Evolutionary conservation across 2,888 invertebrate genomes (phyloP).

Genomic region (Penaeus monodon): DNA sequence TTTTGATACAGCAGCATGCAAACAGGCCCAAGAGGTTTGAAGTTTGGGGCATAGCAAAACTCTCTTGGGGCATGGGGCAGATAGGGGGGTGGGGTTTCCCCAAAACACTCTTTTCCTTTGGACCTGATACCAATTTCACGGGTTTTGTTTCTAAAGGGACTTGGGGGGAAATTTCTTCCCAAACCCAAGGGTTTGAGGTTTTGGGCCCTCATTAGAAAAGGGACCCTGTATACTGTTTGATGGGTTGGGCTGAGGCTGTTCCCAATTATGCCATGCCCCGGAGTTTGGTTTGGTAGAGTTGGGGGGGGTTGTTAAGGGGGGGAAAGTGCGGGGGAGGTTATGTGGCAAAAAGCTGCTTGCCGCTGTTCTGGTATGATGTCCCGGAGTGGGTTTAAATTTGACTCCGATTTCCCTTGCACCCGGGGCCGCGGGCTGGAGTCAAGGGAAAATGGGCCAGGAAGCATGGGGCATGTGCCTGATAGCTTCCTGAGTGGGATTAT

Average conservation of each 20-base stretch:
- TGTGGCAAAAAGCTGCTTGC: too few species aligned
- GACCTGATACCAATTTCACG: neutral
- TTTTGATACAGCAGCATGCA: neutral
- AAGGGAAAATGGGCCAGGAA: slow-evolving; percentile 1
- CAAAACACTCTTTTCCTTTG: neutral
- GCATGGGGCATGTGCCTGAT: neutral
- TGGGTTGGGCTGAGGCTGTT: neutral
- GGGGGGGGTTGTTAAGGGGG: neutral
- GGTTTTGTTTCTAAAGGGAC: neutral
- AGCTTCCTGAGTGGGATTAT: neutral
- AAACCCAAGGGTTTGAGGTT: neutral
- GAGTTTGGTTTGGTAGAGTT: neutral
- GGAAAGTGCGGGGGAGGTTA: neutral
- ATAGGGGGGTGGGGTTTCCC: neutral
- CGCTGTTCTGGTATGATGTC: slow-evolving; percentile 21
- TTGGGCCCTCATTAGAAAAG: neutral
- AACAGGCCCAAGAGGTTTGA: neutral
- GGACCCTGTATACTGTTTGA: slow-evolving; percentile 17
- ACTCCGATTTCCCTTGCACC: slow-evolving; percentile 14
- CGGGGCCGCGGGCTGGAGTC: slow-evolving; percentile 11
- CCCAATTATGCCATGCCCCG: too few species aligned
- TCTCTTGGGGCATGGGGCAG: neutral
- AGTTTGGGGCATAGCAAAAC: neutral
- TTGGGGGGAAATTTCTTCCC: neutral
- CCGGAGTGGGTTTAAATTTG: slow-evolving; percentile 40